A percentile compares a stretch with the other conserved stretches of the same genome.
Conservation (phyloP, 2,113 vertebrate species). For the Typhlomys cinereus region DNA sequence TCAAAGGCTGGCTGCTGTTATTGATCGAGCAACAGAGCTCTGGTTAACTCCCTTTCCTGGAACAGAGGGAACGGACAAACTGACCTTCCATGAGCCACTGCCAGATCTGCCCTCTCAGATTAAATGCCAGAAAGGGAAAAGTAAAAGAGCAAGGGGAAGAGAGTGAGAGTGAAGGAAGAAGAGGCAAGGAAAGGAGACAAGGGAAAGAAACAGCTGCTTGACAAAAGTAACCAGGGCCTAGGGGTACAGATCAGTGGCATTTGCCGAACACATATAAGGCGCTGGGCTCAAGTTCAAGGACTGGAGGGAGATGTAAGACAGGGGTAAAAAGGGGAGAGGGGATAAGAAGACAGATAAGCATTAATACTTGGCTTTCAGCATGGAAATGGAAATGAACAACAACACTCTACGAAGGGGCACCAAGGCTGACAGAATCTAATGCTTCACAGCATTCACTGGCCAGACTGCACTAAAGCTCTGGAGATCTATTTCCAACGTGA, state of each 20-base stretch:
- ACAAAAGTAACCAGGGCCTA: neutral
- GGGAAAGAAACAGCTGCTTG: neutral
- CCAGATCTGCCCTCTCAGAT: slow-evolving; percentile 67
- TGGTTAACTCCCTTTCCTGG: slow-evolving; percentile 33
- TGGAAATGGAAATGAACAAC: neutral
- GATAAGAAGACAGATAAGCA: neutral
- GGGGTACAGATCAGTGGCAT: neutral
- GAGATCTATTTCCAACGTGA: slow-evolving; percentile 43
- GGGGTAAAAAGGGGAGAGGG: neutral
- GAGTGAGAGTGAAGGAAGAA: no score
- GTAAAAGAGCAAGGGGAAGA: accelerated
- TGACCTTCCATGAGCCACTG: slow-evolving; percentile 69
- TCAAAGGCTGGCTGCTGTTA: neutral
- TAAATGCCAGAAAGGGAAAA: slow-evolving; percentile 60
- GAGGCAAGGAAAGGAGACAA: neutral
- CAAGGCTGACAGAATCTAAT: neutral
- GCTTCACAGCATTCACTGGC: neutral
- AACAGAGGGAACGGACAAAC: slow-evolving; percentile 67
- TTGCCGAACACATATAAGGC: no score
- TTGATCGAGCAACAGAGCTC: neutral
- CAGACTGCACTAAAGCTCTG: neutral
- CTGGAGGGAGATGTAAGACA: no score
- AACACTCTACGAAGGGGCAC: neutral
- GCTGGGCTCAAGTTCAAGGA: neutral
- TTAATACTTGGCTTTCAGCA: slow-evolving; percentile 13